Base-by-base conservation (phyloP, 1,140 invertebrate species). In the Aphis craccivora region DNA sequence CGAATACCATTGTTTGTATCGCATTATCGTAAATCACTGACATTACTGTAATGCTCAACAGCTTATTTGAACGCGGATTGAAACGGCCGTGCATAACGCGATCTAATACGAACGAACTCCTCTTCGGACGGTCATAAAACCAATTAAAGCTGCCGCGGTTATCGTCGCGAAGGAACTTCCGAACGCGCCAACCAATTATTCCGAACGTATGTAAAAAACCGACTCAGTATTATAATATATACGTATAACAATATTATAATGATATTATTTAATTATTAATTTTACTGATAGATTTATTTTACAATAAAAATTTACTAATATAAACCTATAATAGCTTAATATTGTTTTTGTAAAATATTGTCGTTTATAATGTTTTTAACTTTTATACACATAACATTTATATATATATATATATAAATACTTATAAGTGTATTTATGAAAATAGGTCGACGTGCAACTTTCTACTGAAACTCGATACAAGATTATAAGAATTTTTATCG, bases 11-110 rank as follows among this genome's bases (percentile, higher is more conserved):
- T 45, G 40, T 67, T 67, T 43, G 45, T 90, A 55, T 67, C 37
- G 53, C 60, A 11, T 67, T 67, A 90, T 67, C 53, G 37, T n/a
- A 43, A 90, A 90, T 90, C 53, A 67, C 55, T 90, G 53, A 90
- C 55, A 60, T 90, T 90, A 90, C 51, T 90, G 89, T 90, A 40
- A 40, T 90, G 37, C 37, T 43, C 89, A 60, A 90, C 89, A 90
- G 89, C 37, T 90, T 60, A 43, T 43, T 90, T 67, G 53, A 90
- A 90, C 40, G 37, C 37, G 53, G 55, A 90, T 43, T 37, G 89
- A 67, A 43, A 23, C 51, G 51, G 43, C 45, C 88, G n/a, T 60
- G 23, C 35, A 40, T 90, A 90, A 40, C 48, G 14, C 84, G 84
- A 14, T 45, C 37, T 76, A 76, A 23, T 90, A 18, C 53, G 23